A percentile compares a stretch with the other conserved stretches of the same genome.
Conservation (phyloP, 2,888 invertebrate species). For the Dendrolimus houi region DNA sequence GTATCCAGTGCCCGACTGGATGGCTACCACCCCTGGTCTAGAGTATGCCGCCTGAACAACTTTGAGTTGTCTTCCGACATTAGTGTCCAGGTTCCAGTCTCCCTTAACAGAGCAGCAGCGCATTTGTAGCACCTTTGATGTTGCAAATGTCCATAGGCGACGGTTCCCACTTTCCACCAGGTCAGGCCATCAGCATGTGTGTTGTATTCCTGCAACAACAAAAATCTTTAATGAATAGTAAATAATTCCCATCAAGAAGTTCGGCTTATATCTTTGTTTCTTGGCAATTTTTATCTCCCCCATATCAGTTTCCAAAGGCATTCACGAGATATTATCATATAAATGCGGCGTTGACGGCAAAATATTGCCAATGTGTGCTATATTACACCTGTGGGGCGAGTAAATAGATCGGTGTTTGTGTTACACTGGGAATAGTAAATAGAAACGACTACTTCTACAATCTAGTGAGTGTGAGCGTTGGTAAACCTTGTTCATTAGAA, state of each 20-base stretch:
- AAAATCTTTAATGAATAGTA: not conserved
- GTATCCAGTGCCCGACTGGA: too few species aligned
- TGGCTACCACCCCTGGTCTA: not conserved
- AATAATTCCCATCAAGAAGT: too few species aligned
- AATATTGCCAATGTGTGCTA: slow-evolving; percentile 52
- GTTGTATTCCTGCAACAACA: not conserved
- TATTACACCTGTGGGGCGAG: slow-evolving; percentile 29
- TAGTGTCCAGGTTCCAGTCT: not conserved
- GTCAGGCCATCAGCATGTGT: not conserved
- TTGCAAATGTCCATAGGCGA: not conserved
- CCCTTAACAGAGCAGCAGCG: not conserved
- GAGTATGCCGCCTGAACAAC: not conserved
- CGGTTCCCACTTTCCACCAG: not conserved
- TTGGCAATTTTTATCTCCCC: slow-evolving; percentile 4
- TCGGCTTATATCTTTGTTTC: not conserved
- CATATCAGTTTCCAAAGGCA: not conserved
- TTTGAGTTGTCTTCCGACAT: not conserved
- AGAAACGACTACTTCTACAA: too few species aligned
- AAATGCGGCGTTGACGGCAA: slow-evolving; percentile 61
- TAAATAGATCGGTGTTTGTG: not conserved
- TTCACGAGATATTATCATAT: slow-evolving; percentile 57
- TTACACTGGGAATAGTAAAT: not conserved
- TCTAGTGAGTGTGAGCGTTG: too few species aligned
- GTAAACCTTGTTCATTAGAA: too few species aligned
- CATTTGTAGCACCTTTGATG: not conserved